Evolutionary conservation across 2,888 invertebrate species (phyloP), one percentile per base, ranked within the genome.

Genomic region (Invenusta paracnida): DNA sequence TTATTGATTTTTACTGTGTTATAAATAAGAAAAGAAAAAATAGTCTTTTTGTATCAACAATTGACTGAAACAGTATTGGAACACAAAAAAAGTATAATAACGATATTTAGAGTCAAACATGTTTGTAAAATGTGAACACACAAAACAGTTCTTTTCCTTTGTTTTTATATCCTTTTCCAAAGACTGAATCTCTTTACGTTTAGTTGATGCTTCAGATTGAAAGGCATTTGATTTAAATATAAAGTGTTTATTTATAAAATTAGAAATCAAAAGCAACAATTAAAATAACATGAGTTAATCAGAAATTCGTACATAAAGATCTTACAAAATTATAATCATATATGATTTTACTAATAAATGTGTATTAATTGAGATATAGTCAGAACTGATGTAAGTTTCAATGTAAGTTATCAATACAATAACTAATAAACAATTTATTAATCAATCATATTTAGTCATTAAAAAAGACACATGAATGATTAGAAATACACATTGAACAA

Each of bases 221-320:
- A 73, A 73, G 73, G 73, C 73, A 73, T 73, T 73, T 73, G 73
- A 73, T 23, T 73, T 73, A 73, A 73, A n/a, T n/a, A n/a, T n/a
- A n/a, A n/a, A n/a, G n/a, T n/a, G n/a, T n/a, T n/a, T n/a, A n/a
- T n/a, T n/a, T n/a, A n/a, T n/a, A n/a, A n/a, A n/a, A n/a, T n/a
- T n/a, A n/a, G n/a, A n/a, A n/a, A n/a, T n/a, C n/a, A n/a, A n/a
- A n/a, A n/a, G n/a, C n/a, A n/a, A n/a, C n/a, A n/a, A n/a, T n/a
- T n/a, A n/a, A n/a, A n/a, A n/a, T n/a, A n/a, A n/a, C n/a, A n/a
- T n/a, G n/a, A n/a, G n/a, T n/a, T n/a, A n/a, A n/a, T n/a, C n/a
- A n/a, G n/a, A n/a, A n/a, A n/a, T n/a, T n/a, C n/a, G n/a, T n/a
- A n/a, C n/a, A n/a, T n/a, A n/a, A n/a, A n/a, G n/a, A n/a, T n/a